Conservation (phyloP, 2,797 vertebrate species). For the Labroides dimidiatus region DNA sequence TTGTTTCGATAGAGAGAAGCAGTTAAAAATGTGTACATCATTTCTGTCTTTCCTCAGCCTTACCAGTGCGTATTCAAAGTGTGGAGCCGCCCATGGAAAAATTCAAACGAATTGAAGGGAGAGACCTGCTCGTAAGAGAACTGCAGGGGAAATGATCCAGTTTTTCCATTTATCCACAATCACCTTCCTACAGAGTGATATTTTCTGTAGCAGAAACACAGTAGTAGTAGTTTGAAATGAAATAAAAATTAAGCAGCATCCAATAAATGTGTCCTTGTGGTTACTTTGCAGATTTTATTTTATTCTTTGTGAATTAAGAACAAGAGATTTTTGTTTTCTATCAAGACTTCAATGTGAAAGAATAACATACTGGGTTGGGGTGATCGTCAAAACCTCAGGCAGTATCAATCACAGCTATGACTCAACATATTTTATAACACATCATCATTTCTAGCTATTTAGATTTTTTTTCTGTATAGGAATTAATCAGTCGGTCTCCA, state of each 20-base stretch:
- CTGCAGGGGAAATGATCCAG: not conserved
- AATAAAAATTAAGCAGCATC: constrained; percentile 17
- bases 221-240: constrained; percentile 9
- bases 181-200: not conserved
- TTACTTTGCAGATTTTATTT: not conserved
- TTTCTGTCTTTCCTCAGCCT: constrained; percentile 38
- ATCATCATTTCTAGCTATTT: too few relatives aligned
- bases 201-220: not conserved
- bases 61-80: constrained; percentile 71
- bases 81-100: constrained; percentile 65
- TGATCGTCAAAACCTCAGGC: too few relatives aligned
- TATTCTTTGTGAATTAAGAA: not conserved
- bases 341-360: too few relatives aligned
- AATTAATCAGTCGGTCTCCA: too few relatives aligned
- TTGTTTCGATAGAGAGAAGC: too few relatives aligned
- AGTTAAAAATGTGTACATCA: too few relatives aligned
- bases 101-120: fast-evolving
- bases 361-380: too few relatives aligned
- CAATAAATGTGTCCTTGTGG: constrained; percentile 1
- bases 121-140: constrained; percentile 36
- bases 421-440: too few relatives aligned
- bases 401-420: too few relatives aligned
- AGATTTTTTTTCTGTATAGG: too few relatives aligned
- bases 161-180: not conserved
- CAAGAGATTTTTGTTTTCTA: too few relatives aligned